These are phyloP conservation scores for Thripadectes ignobilis DNA, from an alignment of 2,797 vertebrate species.

Conservation along the genomic window DNA sequence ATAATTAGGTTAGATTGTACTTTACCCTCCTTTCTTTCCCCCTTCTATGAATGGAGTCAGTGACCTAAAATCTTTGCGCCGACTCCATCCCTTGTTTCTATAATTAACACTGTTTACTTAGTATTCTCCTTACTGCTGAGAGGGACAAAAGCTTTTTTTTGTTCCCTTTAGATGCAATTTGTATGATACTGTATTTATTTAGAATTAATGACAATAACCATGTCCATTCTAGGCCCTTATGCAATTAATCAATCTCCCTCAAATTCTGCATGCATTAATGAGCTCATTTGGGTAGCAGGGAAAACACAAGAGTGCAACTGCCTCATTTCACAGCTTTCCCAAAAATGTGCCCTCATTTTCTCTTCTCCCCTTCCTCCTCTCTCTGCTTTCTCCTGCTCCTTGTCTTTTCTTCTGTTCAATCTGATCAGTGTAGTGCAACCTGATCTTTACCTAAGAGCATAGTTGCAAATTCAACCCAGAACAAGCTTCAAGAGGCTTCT, in stretches of 20 bases:
- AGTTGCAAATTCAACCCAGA: neutral
- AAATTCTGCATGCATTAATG: neutral
- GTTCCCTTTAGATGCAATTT: neutral
- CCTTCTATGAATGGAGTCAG: conserved; percentile 28
- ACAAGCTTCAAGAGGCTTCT: neutral
- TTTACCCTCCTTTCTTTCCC: conserved; percentile 6
- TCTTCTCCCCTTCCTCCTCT: neutral
- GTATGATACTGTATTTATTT: conserved; percentile 34
- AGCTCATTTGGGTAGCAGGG: neutral
- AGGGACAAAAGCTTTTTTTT: conserved; percentile 9
- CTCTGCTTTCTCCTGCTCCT: neutral
- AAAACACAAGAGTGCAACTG: neutral
- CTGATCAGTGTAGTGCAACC: neutral
- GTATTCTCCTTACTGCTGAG: neutral
- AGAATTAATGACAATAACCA: neutral
- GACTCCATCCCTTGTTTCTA: conserved; percentile 25
- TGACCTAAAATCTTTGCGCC: conserved; percentile 45
- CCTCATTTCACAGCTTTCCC: neutral
- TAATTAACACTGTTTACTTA: conserved; percentile 44
- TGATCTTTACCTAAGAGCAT: neutral
- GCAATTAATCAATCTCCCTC: conserved; percentile 1
- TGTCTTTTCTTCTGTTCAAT: neutral
- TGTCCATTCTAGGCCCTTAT: neutral
- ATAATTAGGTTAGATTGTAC: conserved; percentile 60
- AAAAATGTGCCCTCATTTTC: neutral